Base-by-base conservation (phyloP, 1,140 invertebrate genomes). In the Solen grandis region DNA sequence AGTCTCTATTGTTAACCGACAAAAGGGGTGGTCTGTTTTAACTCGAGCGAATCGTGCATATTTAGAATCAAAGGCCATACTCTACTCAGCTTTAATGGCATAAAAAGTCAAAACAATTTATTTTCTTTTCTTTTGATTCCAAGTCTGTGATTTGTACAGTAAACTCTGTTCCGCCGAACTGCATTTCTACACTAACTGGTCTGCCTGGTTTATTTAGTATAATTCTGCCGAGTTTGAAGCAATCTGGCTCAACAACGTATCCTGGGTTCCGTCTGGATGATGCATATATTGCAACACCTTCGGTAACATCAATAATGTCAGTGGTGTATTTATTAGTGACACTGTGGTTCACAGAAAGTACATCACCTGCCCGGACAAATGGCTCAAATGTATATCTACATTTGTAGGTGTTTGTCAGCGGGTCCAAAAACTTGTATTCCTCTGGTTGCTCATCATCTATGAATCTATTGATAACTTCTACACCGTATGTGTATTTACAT, bases 91-190 rank as follows among this genome's bases (percentile, higher is more conserved):
- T 31, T 68, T 22, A 68, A 22, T 68, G 65, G 19, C 13, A 68
- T 4, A 68, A 27, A 52, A 68, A 68, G 31, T 68, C 65, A 52
- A 68, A 68, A 27, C 65, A 68, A 46, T 68, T 29, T 13, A 46
- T 68, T 3, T 46, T 19, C 31, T 68, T 68, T 2, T 50, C 65
- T 8, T 29, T 29, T 8, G 65, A 50, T 10, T 68, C 38, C 1
- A 68, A 27, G 27, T 68, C 65, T 50, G 65, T 68, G 52, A 68
- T 36, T 46, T 68, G 65, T 2, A 68, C 38, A 2, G 65, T 36
- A n/a, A 68, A 68, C 13, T 68, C 29, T 68, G 65, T 68, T 4
- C 65, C 65, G 5, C 65, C 65, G 29, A 68, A 68, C 65, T 68
- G 36, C 65, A 68, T 68, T 36, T 68, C 65, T 8, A 50, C 46